phyloP scores from a whole-genome alignment of 2,797 vertebrate species.

The Chloroceryle inda region DNA sequence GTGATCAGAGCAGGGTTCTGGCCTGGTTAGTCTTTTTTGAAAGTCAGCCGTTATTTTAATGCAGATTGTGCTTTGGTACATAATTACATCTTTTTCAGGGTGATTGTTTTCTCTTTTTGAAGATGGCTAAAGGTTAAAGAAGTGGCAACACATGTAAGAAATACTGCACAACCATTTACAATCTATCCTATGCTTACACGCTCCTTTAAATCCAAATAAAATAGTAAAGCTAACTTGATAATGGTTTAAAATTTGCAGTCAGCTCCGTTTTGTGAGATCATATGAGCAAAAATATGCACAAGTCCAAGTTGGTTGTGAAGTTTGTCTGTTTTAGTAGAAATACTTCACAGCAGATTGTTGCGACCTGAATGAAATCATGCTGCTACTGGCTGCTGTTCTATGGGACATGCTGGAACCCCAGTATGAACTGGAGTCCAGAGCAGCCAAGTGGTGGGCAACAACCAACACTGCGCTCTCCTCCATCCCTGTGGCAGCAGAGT shows the following conservation, averaged over 20 bases:
- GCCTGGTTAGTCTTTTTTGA: background rate
- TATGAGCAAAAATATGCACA: background rate
- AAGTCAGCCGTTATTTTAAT: background rate
- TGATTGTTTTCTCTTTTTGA: background rate
- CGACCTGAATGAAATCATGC: background rate
- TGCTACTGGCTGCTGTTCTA: background rate
- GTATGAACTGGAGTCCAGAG: background rate
- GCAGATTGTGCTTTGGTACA: background rate
- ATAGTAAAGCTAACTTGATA: background rate
- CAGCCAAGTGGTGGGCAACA: background rate
- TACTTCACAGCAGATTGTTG: background rate
- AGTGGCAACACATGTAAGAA: background rate
- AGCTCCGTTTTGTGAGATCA: background rate
- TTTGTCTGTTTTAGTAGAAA: background rate
- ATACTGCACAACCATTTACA: background rate
- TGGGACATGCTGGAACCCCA: background rate
- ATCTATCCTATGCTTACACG: background rate
- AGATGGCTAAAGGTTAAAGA: background rate
- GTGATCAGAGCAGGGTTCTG: background rate
- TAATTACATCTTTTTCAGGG: background rate
- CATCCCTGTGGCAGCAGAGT: background rate
- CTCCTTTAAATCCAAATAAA: background rate
- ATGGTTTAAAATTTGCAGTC: background rate
- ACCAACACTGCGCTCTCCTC: accelerated
- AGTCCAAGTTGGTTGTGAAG: background rate